Conservation (phyloP, 2,888 invertebrate genomes). For the Fragum fragum region DNA sequence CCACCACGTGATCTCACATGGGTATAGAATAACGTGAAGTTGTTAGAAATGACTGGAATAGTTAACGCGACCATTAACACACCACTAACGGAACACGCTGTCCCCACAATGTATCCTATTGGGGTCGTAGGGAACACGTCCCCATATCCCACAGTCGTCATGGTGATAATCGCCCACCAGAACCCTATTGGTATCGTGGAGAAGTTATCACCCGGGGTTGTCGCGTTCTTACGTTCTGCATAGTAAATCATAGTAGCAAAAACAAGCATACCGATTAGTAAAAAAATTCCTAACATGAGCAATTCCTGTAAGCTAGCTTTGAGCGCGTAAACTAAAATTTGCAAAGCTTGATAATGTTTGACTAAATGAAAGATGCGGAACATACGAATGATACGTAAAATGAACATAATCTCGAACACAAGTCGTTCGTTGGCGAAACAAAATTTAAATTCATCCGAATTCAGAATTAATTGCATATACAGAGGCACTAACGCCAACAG, state of each 20-base stretch:
- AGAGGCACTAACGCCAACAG: slow-evolving; percentile 84
- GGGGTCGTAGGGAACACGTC: slow-evolving; percentile 83
- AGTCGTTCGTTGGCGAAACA: slow-evolving; percentile 83
- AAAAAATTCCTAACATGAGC: slow-evolving; percentile 85
- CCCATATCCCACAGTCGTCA: slow-evolving; percentile 86
- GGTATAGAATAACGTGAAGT: slow-evolving; percentile 85
- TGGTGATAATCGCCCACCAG: slow-evolving; percentile 87
- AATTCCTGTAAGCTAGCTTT: slow-evolving; percentile 87
- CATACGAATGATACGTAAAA: slow-evolving; percentile 87
- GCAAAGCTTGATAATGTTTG: slow-evolving; percentile 87
- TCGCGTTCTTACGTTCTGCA: slow-evolving; percentile 84
- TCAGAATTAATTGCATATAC: slow-evolving; percentile 84
- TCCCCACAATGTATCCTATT: slow-evolving; percentile 84
- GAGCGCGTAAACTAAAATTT: slow-evolving; percentile 87
- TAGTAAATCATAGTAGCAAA: slow-evolving; percentile 86
- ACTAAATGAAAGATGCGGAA: slow-evolving; percentile 87
- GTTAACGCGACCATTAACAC: slow-evolving; percentile 85
- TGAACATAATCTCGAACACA: slow-evolving; percentile 86
- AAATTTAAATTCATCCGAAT: slow-evolving; percentile 77
- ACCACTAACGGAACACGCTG: slow-evolving; percentile 84
- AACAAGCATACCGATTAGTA: slow-evolving; percentile 86
- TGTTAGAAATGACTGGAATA: slow-evolving; percentile 86
- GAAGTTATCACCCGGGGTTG: slow-evolving; percentile 78
- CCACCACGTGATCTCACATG: slow-evolving; percentile 82
- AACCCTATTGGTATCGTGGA: slow-evolving; percentile 86